Evolutionary conservation across 2,888 invertebrate genomes (phyloP), one percentile per base, ranked within the genome.

Genomic region (Proisotoma minuta): DNA sequence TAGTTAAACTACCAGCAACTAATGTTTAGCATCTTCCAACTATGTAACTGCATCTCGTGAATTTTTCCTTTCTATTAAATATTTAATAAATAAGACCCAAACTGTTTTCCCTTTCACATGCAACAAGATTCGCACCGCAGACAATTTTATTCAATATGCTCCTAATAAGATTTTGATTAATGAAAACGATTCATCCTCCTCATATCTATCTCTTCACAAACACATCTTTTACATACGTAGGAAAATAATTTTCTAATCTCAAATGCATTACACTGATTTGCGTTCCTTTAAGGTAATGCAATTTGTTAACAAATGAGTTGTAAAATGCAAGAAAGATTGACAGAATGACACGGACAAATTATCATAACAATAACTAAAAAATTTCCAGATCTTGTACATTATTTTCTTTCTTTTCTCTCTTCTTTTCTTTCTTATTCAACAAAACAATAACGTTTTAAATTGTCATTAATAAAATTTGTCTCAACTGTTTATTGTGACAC

Each of bases 131-230:
- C 10, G n/a, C 5, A 23, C 18, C 27, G 3, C 26, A n/a, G 2
- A 2, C 28, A 18, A 22, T 22, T 4, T 8, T 39, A 39, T 27
- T 54, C 20, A 54, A 54, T 54, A 34, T 20, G 22, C 18, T 54
- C 39, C 23, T 54, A 54, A 34, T 54, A 54, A 39, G 39, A 54
- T 54, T 54, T 54, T 54, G 53, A 54, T 54, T 34, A 54, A 54
- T 54, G 53, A 54, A 54, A 51, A 51, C 18, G 4, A 28, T 54
- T 54, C 53, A 43, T 43, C 18, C 43, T n/a, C 43, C 5, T 43
- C 43, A 18, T 20, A 43, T 4, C 18, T n/a, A 5, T 15, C 34
- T 34, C 8, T 8, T 15, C 34, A 34, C 15, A 34, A 10, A 34
- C 15, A 15, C 34, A 10, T 34, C 34, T 34, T 8, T 15, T 34